Base-by-base conservation (phyloP, 35 echinoderm and acorn worm genomes). In the Amphiura filiformis region DNA sequence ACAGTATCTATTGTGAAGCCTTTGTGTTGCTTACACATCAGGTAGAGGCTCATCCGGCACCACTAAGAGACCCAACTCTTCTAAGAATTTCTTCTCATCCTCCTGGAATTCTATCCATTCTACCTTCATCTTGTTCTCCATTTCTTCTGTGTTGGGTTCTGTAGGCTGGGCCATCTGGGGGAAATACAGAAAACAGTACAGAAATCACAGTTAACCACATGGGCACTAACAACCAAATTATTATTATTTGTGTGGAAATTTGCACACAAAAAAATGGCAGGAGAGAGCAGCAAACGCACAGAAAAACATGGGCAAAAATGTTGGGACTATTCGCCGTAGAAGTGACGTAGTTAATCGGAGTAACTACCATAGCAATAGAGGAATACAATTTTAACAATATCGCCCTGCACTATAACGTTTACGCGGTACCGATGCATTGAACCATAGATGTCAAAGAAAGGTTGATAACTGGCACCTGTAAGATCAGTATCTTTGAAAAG, bases 81-180 rank as follows among this genome's bases (percentile, higher is more conserved):
- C 83, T 31, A 99, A 75, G 85, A 94, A 99, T 61, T 95, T 99
- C 90, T 94, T 99, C 75, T 92, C 93, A 36, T 94, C 93, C 44
- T 99, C 96, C 38, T 87, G 38, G 80, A 91, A 99, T 56, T 99
- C 96, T 39, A 92, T 14, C 75, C 56, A 99, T 0, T 82, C 86
- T 31, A 91, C 52, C 49, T 80, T 82, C 93, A 92, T 76, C 85
- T 90, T 99, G 65, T 84, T 95, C 18, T 99, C 90, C 0, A 93
- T 34, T 35, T 95, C 96, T 31, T 94, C 96, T 31, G 37, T 92
- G 39, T 57, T 92, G 0, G 96, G 90, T 38, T 99, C 96, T 23
- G 87, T 13, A n/a, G 96, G 93, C 76, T 94, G 89, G 1, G 39
- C 96, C 82, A 97, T 83, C 92, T 94, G 42, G 26, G 15, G 64